A percentile compares a stretch with the other conserved stretches of the same genome.
phyloP scores from a whole-genome alignment of 2,888 invertebrate species.

The Tiliacea aurago region DNA sequence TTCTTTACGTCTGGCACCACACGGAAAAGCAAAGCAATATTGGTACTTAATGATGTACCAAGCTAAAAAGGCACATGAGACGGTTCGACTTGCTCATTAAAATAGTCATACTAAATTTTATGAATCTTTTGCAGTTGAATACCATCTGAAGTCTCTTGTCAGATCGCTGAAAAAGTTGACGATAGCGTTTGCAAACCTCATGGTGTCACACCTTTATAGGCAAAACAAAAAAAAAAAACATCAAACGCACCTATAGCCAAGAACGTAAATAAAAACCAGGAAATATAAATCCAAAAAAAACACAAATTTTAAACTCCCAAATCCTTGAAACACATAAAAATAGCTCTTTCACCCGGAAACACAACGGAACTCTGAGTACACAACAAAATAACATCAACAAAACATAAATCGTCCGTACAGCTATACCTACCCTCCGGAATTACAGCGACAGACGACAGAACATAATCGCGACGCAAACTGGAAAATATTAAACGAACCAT shows the following conservation, averaged over 20 bases:
- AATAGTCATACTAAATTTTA: neutral
- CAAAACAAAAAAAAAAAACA: neutral
- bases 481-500: slow-evolving; percentile 65
- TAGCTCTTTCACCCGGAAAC: slow-evolving; percentile 36
- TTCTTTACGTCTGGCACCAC: too few relatives aligned
- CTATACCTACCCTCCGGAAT: slow-evolving; percentile 30
- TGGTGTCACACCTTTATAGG: too few relatives aligned
- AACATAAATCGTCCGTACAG: slow-evolving; percentile 51
- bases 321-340: slow-evolving; percentile 47
- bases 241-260: neutral
- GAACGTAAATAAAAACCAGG: slow-evolving; percentile 2
- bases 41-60: too few relatives aligned
- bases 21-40: too few relatives aligned
- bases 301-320: slow-evolving; percentile 3
- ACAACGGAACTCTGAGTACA: slow-evolving; percentile 35
- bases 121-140: neutral
- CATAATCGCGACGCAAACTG: slow-evolving; percentile 51
- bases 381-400: slow-evolving; percentile 53
- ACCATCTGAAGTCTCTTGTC: neutral
- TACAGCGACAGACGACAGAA: slow-evolving; percentile 45
- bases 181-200: neutral
- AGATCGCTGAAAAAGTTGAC: neutral
- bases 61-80: neutral
- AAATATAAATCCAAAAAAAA: slow-evolving; percentile 24
- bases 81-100: neutral